phyloP scores from a whole-genome alignment of 2,113 vertebrate species.

The Onychorhynchus coronatus region DNA sequence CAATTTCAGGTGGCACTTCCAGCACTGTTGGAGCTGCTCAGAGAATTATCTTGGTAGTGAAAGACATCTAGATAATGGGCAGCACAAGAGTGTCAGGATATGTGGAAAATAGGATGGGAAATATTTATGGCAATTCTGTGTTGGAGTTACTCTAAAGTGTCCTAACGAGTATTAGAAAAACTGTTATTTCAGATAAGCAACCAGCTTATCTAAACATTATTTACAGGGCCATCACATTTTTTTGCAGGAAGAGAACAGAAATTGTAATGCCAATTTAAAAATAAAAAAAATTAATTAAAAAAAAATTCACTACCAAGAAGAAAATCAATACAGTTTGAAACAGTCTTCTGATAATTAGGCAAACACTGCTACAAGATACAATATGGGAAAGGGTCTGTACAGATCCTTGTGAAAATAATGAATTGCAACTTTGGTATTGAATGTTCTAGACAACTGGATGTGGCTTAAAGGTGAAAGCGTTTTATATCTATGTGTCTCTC shows the following conservation, averaged over 20 bases:
- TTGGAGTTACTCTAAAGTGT: slow-evolving; percentile 45
- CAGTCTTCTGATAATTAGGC: neutral
- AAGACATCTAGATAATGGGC: slow-evolving; percentile 56
- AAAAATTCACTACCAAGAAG: neutral
- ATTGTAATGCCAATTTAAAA: neutral
- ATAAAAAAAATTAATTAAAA: neutral
- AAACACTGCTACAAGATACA: neutral
- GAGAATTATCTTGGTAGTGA: slow-evolving; percentile 56
- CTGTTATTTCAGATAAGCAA: slow-evolving; percentile 24
- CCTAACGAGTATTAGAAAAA: slow-evolving; percentile 49
- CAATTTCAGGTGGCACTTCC: slow-evolving; percentile 67
- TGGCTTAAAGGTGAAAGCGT: neutral
- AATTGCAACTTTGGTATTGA: neutral
- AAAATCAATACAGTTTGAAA: neutral
- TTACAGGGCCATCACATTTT: slow-evolving; percentile 11
- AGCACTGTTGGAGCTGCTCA: slow-evolving; percentile 52
- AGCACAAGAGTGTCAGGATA: slow-evolving; percentile 10
- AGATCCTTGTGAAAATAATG: neutral
- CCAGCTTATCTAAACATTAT: slow-evolving; percentile 52
- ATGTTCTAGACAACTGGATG: neutral
- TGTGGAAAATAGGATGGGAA: neutral
- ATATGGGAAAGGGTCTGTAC: neutral
- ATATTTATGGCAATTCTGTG: neutral
- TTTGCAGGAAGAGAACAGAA: neutral
- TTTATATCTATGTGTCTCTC: neutral